These are phyloP conservation scores for Clarias fuscus DNA, from an alignment of 2,797 vertebrate species.

Conservation along the genomic window DNA sequence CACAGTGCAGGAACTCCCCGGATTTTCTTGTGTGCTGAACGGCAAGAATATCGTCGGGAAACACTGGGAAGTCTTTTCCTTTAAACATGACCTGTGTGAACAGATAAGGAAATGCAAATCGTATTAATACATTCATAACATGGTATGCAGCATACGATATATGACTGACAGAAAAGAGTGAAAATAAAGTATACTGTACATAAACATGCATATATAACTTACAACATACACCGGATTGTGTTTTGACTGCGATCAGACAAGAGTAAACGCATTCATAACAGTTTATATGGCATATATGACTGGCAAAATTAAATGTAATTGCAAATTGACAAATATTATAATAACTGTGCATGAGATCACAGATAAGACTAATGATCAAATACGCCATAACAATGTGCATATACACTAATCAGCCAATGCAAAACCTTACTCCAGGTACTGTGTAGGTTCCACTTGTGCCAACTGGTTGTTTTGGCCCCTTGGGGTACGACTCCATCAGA, in stretches of 20 bases:
- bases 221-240: not conserved
- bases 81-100: constrained; percentile 68
- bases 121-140: not conserved
- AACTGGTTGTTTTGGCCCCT: too few relatives aligned
- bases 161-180: not conserved
- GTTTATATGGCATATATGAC: not conserved
- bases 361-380: too few relatives aligned
- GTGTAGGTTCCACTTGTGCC: too few relatives aligned
- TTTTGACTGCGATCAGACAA: not conserved
- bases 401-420: too few relatives aligned
- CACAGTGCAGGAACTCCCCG: constrained; percentile 71
- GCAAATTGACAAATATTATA: too few relatives aligned
- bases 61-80: constrained; percentile 66
- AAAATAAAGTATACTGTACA: not conserved
- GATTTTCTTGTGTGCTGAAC: constrained; percentile 73
- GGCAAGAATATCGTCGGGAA: constrained; percentile 78
- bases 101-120: not conserved
- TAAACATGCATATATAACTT: not conserved
- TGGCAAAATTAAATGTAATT: not conserved
- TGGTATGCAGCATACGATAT: not conserved
- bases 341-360: too few relatives aligned
- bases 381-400: too few relatives aligned
- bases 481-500: too few relatives aligned
- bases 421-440: too few relatives aligned
- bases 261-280: not conserved